phyloP scores from a whole-genome alignment of 2,797 vertebrate species.

The Gymnoscopelus microlampas region DNA sequence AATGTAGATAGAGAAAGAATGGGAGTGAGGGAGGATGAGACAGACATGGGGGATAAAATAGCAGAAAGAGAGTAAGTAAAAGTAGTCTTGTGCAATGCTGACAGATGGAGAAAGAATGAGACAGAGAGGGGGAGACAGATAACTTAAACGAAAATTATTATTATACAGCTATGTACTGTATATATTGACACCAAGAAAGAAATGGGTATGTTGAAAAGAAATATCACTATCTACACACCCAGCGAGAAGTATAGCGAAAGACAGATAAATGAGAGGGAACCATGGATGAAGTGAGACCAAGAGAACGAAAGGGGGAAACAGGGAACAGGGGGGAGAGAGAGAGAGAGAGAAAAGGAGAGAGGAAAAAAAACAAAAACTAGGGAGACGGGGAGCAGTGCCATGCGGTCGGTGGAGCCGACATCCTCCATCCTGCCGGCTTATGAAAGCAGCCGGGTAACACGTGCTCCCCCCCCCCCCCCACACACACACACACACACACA shows the following conservation, averaged over 20 bases:
- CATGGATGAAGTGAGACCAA: not conserved
- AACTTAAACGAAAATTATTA: not conserved
- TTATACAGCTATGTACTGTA: too few species aligned
- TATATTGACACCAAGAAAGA: not conserved
- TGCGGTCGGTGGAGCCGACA: constrained; percentile 26
- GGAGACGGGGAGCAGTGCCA: constrained; percentile 20
- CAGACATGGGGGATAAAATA: not conserved
- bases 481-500: too few species aligned
- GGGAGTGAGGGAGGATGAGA: too few species aligned
- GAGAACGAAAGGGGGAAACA: not conserved
- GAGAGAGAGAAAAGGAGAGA: not conserved
- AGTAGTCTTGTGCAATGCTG: too few species aligned
- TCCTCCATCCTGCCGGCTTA: constrained; percentile 30
- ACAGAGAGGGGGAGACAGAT: not conserved
- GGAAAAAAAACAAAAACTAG: not conserved
- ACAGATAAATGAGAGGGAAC: not conserved
- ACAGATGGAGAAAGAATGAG: not conserved
- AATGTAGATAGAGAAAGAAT: too few species aligned
- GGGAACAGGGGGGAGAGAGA: not conserved
- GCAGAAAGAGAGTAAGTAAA: not conserved
- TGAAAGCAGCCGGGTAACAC: constrained; percentile 44
- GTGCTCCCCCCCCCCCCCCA: constrained; percentile 1
- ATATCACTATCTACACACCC: too few species aligned
- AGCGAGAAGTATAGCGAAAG: not conserved
- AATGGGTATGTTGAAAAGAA: not conserved